Evolutionary conservation across 2,888 invertebrate genomes (phyloP), one percentile per base, ranked within the genome.

Genomic region (Mechanitis mazaeus): DNA sequence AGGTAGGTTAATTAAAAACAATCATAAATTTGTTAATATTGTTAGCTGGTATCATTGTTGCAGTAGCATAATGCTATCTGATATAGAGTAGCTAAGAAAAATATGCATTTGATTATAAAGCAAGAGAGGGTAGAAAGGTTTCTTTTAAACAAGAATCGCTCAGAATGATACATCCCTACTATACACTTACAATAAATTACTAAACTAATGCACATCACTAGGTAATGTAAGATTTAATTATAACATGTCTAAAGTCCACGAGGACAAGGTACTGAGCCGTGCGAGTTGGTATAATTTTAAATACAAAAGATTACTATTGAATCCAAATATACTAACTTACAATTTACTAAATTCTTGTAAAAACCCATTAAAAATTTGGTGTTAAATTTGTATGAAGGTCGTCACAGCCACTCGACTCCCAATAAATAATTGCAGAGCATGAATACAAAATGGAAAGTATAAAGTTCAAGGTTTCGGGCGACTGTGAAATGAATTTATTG

Each of bases 131-230:
- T 76, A 84, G 78, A 81, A 71, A 72, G 72, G 74, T 71, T 76
- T 58, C 56, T 74, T 73, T 72, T 76, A 73, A 78, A 73, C 68
- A 73, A 77, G 73, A 76, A 75, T 75, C 60, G 77, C 47, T 77
- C 79, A 79, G 82, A 77, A 75, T 73, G 58, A 84, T 83, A 81
- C 75, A 80, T 84, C 83, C 84, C 85, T 89, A 87, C 75, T 72
- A 80, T 84, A 80, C 74, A 84, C 87, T 89, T 88, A 88, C 74
- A 79, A 84, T 85, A 87, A 85, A 85, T 85, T 82, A 89, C 83
- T 88, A 87, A 77, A 77, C 85, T 88, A 88, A 88, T 83, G 84
- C 83, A 87, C 82, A 75, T 84, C 77, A 83, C 84, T 82, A 82
- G 75, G 74, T 73, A 83, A 79, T 85, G 82, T 85, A 83, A 78